Evolutionary conservation across 2,888 invertebrate genomes (phyloP).

Genomic region (Candidula unifasciata): DNA sequence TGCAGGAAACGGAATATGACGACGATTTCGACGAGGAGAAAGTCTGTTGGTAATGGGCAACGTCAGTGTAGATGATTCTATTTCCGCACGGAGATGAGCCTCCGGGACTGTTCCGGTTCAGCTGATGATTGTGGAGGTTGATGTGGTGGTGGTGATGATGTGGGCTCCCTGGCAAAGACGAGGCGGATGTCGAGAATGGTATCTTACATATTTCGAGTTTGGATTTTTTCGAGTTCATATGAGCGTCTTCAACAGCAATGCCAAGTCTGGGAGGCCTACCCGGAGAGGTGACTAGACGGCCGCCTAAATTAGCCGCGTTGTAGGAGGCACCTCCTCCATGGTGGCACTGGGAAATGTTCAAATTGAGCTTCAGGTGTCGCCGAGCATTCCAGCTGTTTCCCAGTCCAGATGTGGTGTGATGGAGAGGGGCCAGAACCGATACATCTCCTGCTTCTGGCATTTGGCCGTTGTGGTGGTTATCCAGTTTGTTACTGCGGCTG

Average conservation of each 20-base stretch:
- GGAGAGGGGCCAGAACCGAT: slow-evolving; percentile 63
- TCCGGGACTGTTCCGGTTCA: not conserved
- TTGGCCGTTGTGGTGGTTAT: slow-evolving; percentile 49
- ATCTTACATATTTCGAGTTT: slow-evolving; percentile 40
- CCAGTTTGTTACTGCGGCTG: slow-evolving; percentile 42
- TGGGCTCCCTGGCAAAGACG: slow-evolving; percentile 40
- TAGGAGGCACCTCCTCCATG: slow-evolving; percentile 26
- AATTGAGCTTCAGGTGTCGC: slow-evolving; percentile 60
- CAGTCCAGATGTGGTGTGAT: slow-evolving; percentile 46
- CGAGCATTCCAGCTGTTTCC: slow-evolving; percentile 56
- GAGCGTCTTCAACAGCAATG: slow-evolving; percentile 14
- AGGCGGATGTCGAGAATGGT: slow-evolving; percentile 28
- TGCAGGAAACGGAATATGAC: not conserved
- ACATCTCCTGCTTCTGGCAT: slow-evolving; percentile 73
- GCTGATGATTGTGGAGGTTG: not conserved
- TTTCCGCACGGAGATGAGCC: not conserved
- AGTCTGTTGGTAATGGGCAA: slow-evolving; percentile 36
- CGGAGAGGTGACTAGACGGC: slow-evolving; percentile 21
- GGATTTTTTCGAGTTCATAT: slow-evolving; percentile 47
- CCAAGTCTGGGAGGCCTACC: slow-evolving; percentile 37
- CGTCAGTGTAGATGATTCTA: slow-evolving; percentile 17
- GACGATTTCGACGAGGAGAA: slow-evolving; percentile 24
- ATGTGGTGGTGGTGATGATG: slow-evolving; percentile 4
- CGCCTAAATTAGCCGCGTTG: slow-evolving; percentile 31
- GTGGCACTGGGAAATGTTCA: slow-evolving; percentile 49